Evolutionary conservation across 2,888 invertebrate genomes (phyloP).

Genomic region (Phortica magna): DNA sequence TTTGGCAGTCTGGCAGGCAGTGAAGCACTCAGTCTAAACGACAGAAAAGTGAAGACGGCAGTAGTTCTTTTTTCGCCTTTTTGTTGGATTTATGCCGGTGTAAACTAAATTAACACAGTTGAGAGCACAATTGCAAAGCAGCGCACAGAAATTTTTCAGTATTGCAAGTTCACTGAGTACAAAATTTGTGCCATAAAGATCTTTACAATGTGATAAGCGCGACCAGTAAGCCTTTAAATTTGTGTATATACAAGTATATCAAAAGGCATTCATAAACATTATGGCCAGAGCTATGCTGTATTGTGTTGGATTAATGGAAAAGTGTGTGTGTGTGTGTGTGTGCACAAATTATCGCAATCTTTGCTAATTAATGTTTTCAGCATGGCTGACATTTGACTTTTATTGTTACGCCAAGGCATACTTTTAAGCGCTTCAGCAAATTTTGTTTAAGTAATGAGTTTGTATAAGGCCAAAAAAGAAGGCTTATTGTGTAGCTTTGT

Average conservation of each 20-base stretch:
- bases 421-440: neutral
- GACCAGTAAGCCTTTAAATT: neutral
- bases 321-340: neutral
- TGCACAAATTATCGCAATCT: neutral
- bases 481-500: no score
- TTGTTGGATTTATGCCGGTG: slow-evolving; percentile 11
- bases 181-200: slow-evolving; percentile 10
- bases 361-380: neutral
- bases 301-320: neutral
- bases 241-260: no score
- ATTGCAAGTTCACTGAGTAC: neutral
- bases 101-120: slow-evolving; percentile 17
- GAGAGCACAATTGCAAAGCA: neutral
- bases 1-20: neutral
- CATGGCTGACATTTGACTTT: neutral
- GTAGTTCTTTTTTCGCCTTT: neutral
- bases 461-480: no score
- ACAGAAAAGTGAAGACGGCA: neutral
- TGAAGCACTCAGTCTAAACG: neutral
- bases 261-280: neutral
- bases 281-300: neutral
- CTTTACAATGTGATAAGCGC: slow-evolving; percentile 4
- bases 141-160: neutral
- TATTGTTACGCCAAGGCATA: neutral
- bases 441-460: no score